phyloP scores from a whole-genome alignment of 2,113 vertebrate species.

The Otolemur garnettii region DNA sequence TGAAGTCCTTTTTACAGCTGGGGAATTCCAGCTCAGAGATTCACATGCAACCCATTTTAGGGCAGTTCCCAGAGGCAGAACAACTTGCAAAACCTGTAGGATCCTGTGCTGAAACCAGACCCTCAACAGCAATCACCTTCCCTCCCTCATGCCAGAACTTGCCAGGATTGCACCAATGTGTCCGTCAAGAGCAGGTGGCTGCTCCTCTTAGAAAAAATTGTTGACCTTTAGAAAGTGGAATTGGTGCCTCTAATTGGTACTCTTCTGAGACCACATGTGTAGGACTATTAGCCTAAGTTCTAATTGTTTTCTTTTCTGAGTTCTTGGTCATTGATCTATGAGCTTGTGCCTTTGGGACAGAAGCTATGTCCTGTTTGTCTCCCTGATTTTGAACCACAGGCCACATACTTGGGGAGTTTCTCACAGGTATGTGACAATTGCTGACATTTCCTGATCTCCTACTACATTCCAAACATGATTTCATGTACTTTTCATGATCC shows the following conservation, averaged over 20 bases:
- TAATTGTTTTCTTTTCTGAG: not conserved
- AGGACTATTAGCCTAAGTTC: not conserved
- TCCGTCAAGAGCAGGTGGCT: not conserved
- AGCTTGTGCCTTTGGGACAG: not conserved
- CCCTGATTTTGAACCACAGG: not conserved
- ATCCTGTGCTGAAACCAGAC: not conserved
- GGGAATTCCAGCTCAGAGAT: not conserved
- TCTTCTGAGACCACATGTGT: not conserved
- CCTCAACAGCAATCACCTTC: not conserved
- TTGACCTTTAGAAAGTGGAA: not conserved
- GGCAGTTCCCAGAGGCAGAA: not conserved
- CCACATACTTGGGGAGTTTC: not conserved
- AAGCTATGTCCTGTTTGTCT: not conserved
- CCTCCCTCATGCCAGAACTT: not conserved
- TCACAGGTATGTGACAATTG: not conserved
- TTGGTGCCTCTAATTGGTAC: not conserved
- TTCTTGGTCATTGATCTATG: not conserved
- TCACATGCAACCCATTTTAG: not conserved
- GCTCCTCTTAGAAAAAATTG: not conserved
- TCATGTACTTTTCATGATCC: not conserved
- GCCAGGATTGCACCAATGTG: not conserved
- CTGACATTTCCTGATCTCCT: slow-evolving; percentile 44
- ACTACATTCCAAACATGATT: not conserved
- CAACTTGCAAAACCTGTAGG: not conserved
- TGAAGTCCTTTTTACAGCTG: not conserved